Base-by-base conservation (phyloP, 2,113 vertebrate species). In the Microcebus griseorufus region DNA sequence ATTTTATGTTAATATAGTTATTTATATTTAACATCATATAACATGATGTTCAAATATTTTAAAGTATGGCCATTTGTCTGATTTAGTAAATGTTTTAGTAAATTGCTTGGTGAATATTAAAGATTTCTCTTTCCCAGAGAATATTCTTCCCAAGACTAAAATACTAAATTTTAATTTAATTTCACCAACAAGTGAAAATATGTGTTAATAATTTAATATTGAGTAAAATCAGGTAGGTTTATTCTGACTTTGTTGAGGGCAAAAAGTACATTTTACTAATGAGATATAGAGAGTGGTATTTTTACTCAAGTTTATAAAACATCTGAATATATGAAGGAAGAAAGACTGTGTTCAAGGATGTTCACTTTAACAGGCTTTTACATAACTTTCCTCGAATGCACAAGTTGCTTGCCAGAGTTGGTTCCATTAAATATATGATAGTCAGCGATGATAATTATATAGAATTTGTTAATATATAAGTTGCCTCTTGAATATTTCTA, bases 101-200 rank as follows among this genome's bases (percentile, higher is more conserved):
- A 87, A 76, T 80, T 51, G 11, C 2, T 32, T 64, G 64, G n/a
- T 89, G 92, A 92, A 90, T 95, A 37, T 13, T 42, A 79, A 88
- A 85, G 17, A 0, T 85, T 80, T 51, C 42, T 97, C 10, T 18
- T 34, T 12, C 0, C 60, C 22, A 70, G 37, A 73, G 79, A 97
- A 93, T 89, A 48, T 83, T 64, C 88, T 96, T 90, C 51, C 65
- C 48, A 92, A 97, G 91, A 86, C 20, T 73, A 96, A 90, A 58
- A 39, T 37, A 69, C 2, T 92, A 88, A 55, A 78, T 67, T 91
- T 89, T 80, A n/a, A 70, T 73, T 93, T 39, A 88, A 78, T 73
- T 95, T 69, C 55, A 93, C 25, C 62, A 14, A 37, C 20, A 90
- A 92, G 13, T n/a, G 92, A 89, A 89, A 84, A 76, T 91, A 0